phyloP scores from a whole-genome alignment of 2,888 invertebrate genomes.

The Neoaliturus tenellus region DNA sequence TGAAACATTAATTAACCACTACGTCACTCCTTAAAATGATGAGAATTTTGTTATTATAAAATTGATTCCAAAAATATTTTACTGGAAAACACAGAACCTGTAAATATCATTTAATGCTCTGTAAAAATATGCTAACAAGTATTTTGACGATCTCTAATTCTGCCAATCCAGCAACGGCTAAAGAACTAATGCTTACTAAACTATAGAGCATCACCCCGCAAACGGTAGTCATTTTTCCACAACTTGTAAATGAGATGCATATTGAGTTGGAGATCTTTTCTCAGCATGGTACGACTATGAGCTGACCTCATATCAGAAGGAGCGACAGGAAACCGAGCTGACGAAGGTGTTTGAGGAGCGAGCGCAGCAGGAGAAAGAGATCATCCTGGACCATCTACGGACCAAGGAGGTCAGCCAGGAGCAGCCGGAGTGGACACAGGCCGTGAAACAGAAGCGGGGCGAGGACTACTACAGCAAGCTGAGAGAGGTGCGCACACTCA shows the following conservation, averaged over 20 bases:
- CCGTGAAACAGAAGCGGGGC: constrained; percentile 85
- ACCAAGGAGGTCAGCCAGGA: constrained; percentile 82
- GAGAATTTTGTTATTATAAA: too few relatives aligned
- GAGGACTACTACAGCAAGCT: constrained; percentile 90
- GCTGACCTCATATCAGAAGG: constrained; percentile 88
- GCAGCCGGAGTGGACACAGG: constrained; percentile 91
- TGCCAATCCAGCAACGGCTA: neutral
- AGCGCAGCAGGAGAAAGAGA: constrained; percentile 79
- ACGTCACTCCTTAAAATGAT: too few relatives aligned
- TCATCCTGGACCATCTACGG: constrained; percentile 76
- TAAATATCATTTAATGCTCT: too few relatives aligned
- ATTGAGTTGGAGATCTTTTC: constrained; percentile 66
- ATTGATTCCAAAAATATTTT: too few relatives aligned
- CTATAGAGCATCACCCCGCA: neutral
- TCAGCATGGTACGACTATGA: constrained; percentile 96
- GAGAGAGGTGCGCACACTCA: constrained; percentile 75
- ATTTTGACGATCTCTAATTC: too few relatives aligned
- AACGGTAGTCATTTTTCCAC: neutral
- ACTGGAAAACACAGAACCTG: too few relatives aligned
- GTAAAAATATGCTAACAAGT: too few relatives aligned
- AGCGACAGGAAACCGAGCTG: constrained; percentile 88
- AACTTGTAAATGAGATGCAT: constrained; percentile 61
- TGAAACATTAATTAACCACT: too few relatives aligned
- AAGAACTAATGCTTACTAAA: constrained; percentile 3
- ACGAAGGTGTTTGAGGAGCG: constrained; percentile 93